A percentile compares a stretch with the other conserved stretches of the same genome.
Conservation (phyloP, 2,888 invertebrate genomes). For the Mythimna ferrago region DNA sequence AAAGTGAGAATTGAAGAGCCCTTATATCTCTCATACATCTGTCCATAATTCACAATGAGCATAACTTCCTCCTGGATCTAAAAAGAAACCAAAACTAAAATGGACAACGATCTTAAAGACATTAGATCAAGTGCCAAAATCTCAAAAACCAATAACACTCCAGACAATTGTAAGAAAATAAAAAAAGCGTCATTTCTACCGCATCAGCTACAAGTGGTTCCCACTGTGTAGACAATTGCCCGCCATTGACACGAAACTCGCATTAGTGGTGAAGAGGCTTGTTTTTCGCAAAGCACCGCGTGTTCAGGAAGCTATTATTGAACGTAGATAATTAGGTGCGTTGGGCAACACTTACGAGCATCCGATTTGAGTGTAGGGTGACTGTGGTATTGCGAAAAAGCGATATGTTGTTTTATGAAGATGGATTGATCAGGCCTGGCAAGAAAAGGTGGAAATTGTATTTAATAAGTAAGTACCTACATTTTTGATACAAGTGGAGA, state of each 20-base stretch:
- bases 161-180: constrained; percentile 32
- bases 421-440: not conserved
- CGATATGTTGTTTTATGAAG: not conserved
- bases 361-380: constrained; percentile 79
- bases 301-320: constrained; percentile 81
- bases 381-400: constrained; percentile 40
- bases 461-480: no score
- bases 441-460: no score
- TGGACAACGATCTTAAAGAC: not conserved
- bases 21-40: not conserved
- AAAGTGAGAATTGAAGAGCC: constrained; percentile 1
- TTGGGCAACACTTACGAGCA: constrained; percentile 82
- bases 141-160: constrained; percentile 31
- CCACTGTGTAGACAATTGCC: constrained; percentile 58
- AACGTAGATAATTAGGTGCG: constrained; percentile 83
- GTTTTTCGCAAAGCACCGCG: constrained; percentile 59
- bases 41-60: not conserved
- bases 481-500: no score
- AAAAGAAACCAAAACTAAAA: constrained; percentile 1
- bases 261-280: constrained; percentile 71
- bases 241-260: constrained; percentile 72
- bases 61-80: not conserved
- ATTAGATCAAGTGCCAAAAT: constrained; percentile 34
- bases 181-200: constrained; percentile 42
- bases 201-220: constrained; percentile 54